Evolutionary conservation across 2,888 invertebrate genomes (phyloP), one percentile per base, ranked within the genome.

Genomic region (Baronia brevicornis): DNA sequence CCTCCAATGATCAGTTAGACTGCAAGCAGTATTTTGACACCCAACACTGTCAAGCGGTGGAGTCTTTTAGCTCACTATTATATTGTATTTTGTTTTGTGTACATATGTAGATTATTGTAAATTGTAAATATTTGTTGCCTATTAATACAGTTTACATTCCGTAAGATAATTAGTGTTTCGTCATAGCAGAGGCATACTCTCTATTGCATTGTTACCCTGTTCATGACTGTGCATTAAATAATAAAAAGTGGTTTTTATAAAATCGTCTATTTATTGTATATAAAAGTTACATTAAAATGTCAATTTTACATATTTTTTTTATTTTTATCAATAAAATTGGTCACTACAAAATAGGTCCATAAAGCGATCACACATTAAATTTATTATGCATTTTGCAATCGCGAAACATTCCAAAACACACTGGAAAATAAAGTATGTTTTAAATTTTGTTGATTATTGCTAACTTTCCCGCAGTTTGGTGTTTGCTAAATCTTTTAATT

Each of bases 261-360:
- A 84, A 82, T 66, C 67, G 68, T 79, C 79, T 82, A 84, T 84
- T 85, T 80, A 82, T 79, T 84, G 82, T 84, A 82, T 80, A 84
- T 79, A 84, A 84, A 82, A 82, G 77, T 82, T 80, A 82, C 84
- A 79, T 82, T 80, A 78, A 79, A 82, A 80, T 79, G 78, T 80
- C 79, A 79, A 79, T 77, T 80, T 80, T 80, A 82, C 79, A 77
- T 63, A 66, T 70, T 64, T 58, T 60, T 52, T 60, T 60, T 53
- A 63, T 73, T 65, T 59, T 73, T 78, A 78, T 68, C 67, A 62
- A 70, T 77, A 80, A 78, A 82, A 80, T 84, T 84, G 82, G 82
- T 84, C 80, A 77, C 82, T 84, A 82, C 82, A 78, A 82, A 80
- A 77, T 80, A 80, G n/a, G 74, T 80, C 63, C 71, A 69, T 66